A percentile compares a stretch with the other conserved stretches of the same genome.
Evolutionary conservation across 1,140 invertebrate species (phyloP).

Genomic region (Aphelenchoides avenae): DNA sequence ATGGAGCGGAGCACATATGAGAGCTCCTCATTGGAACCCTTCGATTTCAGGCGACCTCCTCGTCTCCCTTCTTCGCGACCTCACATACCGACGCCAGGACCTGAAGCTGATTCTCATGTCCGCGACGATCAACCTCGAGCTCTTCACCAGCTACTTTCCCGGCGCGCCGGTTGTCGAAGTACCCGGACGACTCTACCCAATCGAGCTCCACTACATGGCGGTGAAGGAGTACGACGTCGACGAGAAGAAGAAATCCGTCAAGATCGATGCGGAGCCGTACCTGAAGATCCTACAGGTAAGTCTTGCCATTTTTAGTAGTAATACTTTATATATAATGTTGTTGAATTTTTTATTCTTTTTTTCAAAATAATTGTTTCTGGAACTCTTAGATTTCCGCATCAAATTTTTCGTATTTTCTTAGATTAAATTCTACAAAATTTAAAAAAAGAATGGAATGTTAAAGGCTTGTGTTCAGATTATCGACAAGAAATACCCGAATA

Average conservation of each 20-base stretch:
- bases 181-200: conserved; percentile 86
- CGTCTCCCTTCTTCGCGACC: conserved; percentile 81
- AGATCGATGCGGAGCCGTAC: conserved; percentile 82
- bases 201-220: conserved; percentile 39
- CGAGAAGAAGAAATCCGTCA: conserved; percentile 66
- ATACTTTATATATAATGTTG: neutral
- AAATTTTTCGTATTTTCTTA: too few species aligned
- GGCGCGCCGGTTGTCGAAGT: conserved; percentile 77
- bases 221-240: conserved; percentile 33
- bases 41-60: too few species aligned
- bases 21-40: too few species aligned
- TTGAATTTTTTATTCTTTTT: too few species aligned
- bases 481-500: conserved; percentile 69
- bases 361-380: too few species aligned
- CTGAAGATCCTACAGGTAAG: conserved; percentile 75
- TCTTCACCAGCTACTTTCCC: conserved; percentile 85
- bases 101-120: conserved; percentile 95
- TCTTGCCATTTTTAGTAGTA: conserved; percentile 10
- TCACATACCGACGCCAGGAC: conserved; percentile 71
- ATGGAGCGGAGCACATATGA: too few species aligned
- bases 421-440: too few species aligned
- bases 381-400: too few species aligned
- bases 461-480: conserved; percentile 72
- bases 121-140: conserved; percentile 90
- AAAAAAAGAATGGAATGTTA: too few species aligned